These are phyloP conservation scores for Meandrusa payeni DNA, from an alignment of 2,888 invertebrate genomes.

Conservation along the genomic window DNA sequence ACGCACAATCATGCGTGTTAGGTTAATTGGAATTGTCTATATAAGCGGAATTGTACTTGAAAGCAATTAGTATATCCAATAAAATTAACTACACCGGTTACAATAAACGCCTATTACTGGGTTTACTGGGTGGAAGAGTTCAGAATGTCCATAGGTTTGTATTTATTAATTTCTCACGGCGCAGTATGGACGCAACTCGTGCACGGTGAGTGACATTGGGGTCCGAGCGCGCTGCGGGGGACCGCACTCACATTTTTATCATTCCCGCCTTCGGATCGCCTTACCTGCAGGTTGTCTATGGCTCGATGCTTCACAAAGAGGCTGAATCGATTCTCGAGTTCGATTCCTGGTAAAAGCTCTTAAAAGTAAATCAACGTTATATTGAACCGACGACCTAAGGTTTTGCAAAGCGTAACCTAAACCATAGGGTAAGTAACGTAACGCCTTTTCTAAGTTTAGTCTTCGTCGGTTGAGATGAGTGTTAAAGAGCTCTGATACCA, in stretches of 20 bases:
- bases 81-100: slow-evolving; percentile 13
- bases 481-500: too few relatives aligned
- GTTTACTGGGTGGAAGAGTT: slow-evolving; percentile 12
- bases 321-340: slow-evolving; percentile 27
- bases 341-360: slow-evolving; percentile 34
- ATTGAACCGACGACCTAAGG: too few relatives aligned
- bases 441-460: too few relatives aligned
- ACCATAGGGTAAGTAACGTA: too few relatives aligned
- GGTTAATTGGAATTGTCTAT: too few relatives aligned
- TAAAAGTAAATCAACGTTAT: too few relatives aligned
- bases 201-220: slow-evolving; percentile 65
- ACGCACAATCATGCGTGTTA: too few relatives aligned
- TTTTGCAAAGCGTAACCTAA: too few relatives aligned
- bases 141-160: slow-evolving; percentile 8
- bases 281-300: slow-evolving; percentile 33
- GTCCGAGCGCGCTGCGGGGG: slow-evolving; percentile 56
- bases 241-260: slow-evolving; percentile 56
- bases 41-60: not conserved
- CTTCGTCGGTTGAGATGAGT: too few relatives aligned
- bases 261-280: slow-evolving; percentile 58
- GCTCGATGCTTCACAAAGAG: not conserved
- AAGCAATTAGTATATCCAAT: slow-evolving; percentile 10
- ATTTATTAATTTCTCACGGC: slow-evolving; percentile 33
- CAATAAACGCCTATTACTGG: slow-evolving; percentile 5
- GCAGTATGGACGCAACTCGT: slow-evolving; percentile 40